Evolutionary conservation across 2,113 vertebrate species (phyloP).

Genomic region (Festucalex cinctus): DNA sequence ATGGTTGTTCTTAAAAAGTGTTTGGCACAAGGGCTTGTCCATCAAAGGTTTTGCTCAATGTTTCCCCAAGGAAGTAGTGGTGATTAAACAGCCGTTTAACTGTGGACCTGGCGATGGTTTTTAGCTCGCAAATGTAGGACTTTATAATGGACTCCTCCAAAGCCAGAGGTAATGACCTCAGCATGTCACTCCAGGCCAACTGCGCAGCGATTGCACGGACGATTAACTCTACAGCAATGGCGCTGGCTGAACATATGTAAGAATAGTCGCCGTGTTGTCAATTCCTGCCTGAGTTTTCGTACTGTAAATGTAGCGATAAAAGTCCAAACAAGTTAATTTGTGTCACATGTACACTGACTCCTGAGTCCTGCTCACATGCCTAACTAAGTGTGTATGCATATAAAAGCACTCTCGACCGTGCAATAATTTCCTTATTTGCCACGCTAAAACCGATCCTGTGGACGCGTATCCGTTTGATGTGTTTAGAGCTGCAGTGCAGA

Average conservation of each 20-base stretch:
- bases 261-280: constrained; percentile 36
- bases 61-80: constrained; percentile 38
- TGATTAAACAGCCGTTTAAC: constrained; percentile 27
- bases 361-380: constrained; percentile 14
- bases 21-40: constrained; percentile 13
- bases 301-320: neutral
- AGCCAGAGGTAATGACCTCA: constrained; percentile 62
- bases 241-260: constrained; percentile 53
- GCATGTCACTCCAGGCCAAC: constrained; percentile 48
- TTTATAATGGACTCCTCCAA: constrained; percentile 42
- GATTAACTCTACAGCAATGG: constrained; percentile 65
- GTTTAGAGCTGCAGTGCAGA: constrained; percentile 76
- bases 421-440: constrained; percentile 71
- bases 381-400: constrained; percentile 27
- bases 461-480: constrained; percentile 74
- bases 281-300: constrained; percentile 33
- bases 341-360: constrained; percentile 7
- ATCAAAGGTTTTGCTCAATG: constrained; percentile 29
- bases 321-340: constrained; percentile 15
- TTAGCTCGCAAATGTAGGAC: constrained; percentile 28
- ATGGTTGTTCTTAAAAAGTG: constrained; percentile 11
- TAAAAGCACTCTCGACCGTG: constrained; percentile 51
- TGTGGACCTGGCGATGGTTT: constrained; percentile 10
- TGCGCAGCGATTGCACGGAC: constrained; percentile 54
- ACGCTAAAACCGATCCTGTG: constrained; percentile 63